Base-by-base conservation (phyloP, 2,113 vertebrate species). In the Probosciger aterrimus region DNA sequence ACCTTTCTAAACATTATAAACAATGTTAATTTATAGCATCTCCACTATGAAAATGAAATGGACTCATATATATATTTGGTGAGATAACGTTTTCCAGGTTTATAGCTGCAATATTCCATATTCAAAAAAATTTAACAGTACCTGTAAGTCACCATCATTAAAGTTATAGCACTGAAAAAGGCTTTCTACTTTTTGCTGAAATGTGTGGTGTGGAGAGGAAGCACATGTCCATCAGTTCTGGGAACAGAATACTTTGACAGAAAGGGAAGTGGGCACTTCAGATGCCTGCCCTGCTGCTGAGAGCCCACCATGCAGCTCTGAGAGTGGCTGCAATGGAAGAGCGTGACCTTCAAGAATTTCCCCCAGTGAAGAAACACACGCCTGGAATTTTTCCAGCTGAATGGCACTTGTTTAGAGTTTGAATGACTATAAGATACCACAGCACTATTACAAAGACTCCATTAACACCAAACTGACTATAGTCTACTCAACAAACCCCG, bases 251-350 rank as follows among this genome's bases (percentile, higher is more conserved):
- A 24, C 46, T 65, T 8, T 20, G 71, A 49, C 57, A 91, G 91
- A 43, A 78, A 60, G 90, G 63, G 78, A 88, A 91, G 67, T 0
- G 10, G 73, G 69, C 17, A 6, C 27, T 37, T 18, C 43, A 55
- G 64, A 33, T 0, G 14, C 52, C 41, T 55, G 77, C n/a, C 53
- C 0, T 1, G 43, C 28, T 39, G 62, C 69, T 0, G 1, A 77
- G 59, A 46, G n/a, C 55, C 23, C 70, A 59, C 43, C 81, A 23
- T 1, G 11, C 11, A 35, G 50, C 64, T 22, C 47, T 14, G 64
- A 44, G 44, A 46, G 33, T 0, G 0, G 37, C 69, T 44, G 55
- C 60, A 35, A 14, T 6, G 11, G 37, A n/a, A 14, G 39, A 44
- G n/a, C n/a, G 14, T 0, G 0, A 37, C 70, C 79, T 71, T 14